Percentiles rank a stretch among this genome's conserved stretches.
These are phyloP conservation scores for Orchesella cincta DNA, from an alignment of 1,140 invertebrate species.

Conservation along the genomic window DNA sequence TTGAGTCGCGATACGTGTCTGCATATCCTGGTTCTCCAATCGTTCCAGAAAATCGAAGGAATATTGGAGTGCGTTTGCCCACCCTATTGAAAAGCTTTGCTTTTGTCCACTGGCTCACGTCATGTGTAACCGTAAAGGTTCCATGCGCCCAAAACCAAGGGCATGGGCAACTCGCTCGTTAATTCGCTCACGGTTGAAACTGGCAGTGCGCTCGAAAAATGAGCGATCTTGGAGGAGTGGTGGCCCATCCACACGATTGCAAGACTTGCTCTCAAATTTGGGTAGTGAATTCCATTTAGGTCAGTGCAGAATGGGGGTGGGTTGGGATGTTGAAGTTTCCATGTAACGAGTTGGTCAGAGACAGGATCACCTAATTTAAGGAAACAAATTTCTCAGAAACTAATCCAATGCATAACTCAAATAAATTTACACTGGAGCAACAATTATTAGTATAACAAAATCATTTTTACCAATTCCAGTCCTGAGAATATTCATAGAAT, in stretches of 20 bases:
- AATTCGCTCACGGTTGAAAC: slow-evolving; percentile 67
- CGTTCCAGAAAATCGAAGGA: slow-evolving; percentile 66
- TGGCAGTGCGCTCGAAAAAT: slow-evolving; percentile 65
- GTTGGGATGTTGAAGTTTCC: neutral
- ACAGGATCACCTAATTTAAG: neutral
- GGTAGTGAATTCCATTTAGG: neutral
- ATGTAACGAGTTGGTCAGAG: neutral
- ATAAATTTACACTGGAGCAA: too few species aligned
- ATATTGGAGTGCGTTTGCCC: slow-evolving; percentile 64
- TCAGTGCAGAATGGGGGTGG: neutral
- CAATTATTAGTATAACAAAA: too few species aligned
- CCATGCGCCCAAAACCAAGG: slow-evolving; percentile 65
- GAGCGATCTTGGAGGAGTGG: slow-evolving; percentile 63
- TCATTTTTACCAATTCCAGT: too few species aligned
- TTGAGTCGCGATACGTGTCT: slow-evolving; percentile 53
- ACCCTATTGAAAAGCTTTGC: slow-evolving; percentile 63
- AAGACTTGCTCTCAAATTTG: neutral
- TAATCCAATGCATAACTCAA: too few species aligned
- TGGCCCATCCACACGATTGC: slow-evolving; percentile 57
- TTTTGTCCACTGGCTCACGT: slow-evolving; percentile 64
- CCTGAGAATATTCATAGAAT: too few species aligned
- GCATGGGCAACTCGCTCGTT: neutral
- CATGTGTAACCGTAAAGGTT: slow-evolving; percentile 66
- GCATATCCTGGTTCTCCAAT: slow-evolving; percentile 65
- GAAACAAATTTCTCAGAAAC: too few species aligned